Conservation (phyloP, 2,888 invertebrate species). For the Chloroclysta siterata region DNA sequence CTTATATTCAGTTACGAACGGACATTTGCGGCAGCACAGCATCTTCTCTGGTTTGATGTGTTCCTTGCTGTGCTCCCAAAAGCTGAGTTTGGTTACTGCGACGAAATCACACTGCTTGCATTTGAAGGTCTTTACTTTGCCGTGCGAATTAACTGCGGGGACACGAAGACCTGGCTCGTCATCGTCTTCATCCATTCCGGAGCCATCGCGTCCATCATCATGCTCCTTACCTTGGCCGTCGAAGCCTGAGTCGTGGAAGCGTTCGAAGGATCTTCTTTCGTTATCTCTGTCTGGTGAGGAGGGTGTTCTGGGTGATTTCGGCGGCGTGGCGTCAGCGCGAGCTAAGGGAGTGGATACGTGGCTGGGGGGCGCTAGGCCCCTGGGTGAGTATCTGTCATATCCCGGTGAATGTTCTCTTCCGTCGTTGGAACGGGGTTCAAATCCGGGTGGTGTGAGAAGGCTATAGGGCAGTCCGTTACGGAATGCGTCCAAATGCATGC, state of each 20-base stretch:
- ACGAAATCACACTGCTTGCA: conserved; percentile 97
- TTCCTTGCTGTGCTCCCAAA: conserved; percentile 95
- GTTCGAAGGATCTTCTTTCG: conserved; percentile 68
- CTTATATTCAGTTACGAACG: conserved; percentile 99
- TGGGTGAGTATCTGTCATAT: conserved; percentile 69
- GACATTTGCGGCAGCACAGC: conserved; percentile 95
- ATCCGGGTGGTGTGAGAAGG: conserved; percentile 86
- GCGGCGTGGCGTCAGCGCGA: conserved; percentile 74
- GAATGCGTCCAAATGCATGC: conserved; percentile 72
- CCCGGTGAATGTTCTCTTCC: conserved; percentile 67
- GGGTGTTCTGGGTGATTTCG: conserved; percentile 74
- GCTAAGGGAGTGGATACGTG: conserved; percentile 71
- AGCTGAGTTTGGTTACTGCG: conserved; percentile 94
- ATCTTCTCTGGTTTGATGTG: conserved; percentile 98
- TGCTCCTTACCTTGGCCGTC: conserved; percentile 67
- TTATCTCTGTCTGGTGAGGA: conserved; percentile 66
- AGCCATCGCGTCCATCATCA: conserved; percentile 78
- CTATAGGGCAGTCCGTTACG: conserved; percentile 83
- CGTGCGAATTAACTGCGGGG: conserved; percentile 90
- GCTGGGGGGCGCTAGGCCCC: conserved; percentile 60
- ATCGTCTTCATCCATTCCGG: conserved; percentile 79
- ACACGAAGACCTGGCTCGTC: conserved; percentile 86
- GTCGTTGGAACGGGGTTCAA: conserved; percentile 68
- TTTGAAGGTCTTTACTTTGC: conserved; percentile 94
- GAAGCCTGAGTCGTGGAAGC: conserved; percentile 81